Evolutionary conservation across 2,113 vertebrate genomes (phyloP).

Genomic region (Tretioscincus oriximinensis): DNA sequence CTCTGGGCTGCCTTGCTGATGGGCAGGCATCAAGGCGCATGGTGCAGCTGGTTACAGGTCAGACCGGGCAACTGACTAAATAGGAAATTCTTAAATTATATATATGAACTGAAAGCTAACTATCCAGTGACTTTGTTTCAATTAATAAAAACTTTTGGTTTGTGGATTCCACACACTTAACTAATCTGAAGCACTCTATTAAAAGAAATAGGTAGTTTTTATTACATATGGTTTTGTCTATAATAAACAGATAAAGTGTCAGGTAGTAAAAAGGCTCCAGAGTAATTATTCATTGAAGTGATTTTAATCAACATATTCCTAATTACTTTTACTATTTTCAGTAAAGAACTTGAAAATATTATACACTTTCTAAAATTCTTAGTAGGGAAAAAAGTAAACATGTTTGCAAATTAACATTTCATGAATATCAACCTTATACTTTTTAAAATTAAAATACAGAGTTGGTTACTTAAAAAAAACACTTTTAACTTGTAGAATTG

Average conservation of each 20-base stretch:
- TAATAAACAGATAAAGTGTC: constrained; percentile 78
- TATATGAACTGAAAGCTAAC: constrained; percentile 14
- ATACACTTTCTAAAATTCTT: constrained; percentile 24
- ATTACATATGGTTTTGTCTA: constrained; percentile 79
- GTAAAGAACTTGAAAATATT: constrained; percentile 45
- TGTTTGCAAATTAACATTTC: background rate
- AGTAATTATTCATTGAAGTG: constrained; percentile 76
- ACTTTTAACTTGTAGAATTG: background rate
- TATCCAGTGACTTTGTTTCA: background rate
- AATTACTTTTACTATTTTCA: constrained; percentile 51
- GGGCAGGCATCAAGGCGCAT: too few species aligned
- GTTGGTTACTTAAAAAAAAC: background rate
- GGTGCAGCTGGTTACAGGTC: too few species aligned
- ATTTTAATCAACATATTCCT: constrained; percentile 75
- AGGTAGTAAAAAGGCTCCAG: constrained; percentile 72
- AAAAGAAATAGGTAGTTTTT: constrained; percentile 47
- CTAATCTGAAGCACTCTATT: constrained; percentile 74
- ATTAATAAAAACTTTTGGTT: constrained; percentile 40
- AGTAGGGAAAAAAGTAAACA: constrained; percentile 11
- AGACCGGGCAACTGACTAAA: too few species aligned
- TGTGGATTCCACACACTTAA: constrained; percentile 72
- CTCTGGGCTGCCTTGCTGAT: too few species aligned
- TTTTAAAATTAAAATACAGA: background rate
- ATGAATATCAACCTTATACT: background rate
- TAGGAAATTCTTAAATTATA: background rate